These are phyloP conservation scores for Leptinotarsa haldemani DNA, from an alignment of 2,888 invertebrate species.

Conservation along the genomic window DNA sequence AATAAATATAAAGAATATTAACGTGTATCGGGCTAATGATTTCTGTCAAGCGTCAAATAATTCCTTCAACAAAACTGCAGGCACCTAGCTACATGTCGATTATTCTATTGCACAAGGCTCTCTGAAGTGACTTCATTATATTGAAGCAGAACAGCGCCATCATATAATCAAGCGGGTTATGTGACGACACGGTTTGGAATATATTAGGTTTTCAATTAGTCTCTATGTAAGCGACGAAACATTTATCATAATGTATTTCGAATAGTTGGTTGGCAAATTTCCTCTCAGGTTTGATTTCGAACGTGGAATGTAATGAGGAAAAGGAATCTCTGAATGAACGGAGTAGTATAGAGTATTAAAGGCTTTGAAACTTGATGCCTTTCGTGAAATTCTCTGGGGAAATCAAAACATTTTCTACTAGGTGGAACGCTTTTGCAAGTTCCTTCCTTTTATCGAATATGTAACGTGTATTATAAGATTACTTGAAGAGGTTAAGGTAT, in stretches of 20 bases:
- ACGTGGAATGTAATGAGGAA: background rate
- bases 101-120: background rate
- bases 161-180: constrained; percentile 7
- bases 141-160: background rate
- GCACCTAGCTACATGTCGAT: no score
- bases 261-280: constrained; percentile 5
- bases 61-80: no score
- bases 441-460: background rate
- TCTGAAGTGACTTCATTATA: background rate
- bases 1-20: no score
- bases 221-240: background rate
- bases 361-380: no score
- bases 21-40: no score
- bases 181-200: constrained; percentile 1
- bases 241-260: constrained; percentile 2
- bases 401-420: no score
- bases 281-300: background rate
- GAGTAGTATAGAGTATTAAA: no score
- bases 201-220: constrained; percentile 7
- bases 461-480: no score
- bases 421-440: no score
- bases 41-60: no score
- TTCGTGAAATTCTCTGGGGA: no score
- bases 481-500: no score
- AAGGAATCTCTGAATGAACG: background rate